Conservation (phyloP, 2,113 vertebrate species). For the Ochotona curzoniae region DNA sequence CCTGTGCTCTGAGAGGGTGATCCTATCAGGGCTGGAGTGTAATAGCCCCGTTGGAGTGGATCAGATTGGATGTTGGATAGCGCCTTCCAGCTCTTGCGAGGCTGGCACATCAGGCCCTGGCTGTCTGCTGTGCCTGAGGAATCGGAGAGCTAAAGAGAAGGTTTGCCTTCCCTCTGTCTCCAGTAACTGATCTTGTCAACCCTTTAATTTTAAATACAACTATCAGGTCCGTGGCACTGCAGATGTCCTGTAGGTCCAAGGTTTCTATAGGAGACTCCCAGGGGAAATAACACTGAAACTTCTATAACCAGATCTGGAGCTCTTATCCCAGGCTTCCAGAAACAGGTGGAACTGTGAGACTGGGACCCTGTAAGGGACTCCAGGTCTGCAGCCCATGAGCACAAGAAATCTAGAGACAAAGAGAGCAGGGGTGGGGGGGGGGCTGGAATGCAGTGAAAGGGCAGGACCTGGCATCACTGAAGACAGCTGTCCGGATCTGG, state of each 20-base stretch:
- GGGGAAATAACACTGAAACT: not conserved
- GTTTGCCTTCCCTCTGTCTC: not conserved
- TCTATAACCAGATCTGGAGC: not conserved
- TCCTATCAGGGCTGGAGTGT: slow-evolving; percentile 60
- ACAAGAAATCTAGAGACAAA: not conserved
- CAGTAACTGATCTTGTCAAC: not conserved
- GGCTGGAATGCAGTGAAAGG: not conserved
- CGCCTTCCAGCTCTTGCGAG: not conserved
- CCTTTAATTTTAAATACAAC: not conserved
- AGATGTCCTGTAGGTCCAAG: not conserved
- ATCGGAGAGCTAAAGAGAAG: not conserved
- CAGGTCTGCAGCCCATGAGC: not conserved
- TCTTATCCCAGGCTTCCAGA: not conserved
- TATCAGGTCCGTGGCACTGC: not conserved
- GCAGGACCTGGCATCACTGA: rapidly evolving
- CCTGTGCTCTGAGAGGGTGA: not conserved
- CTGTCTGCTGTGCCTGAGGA: not conserved
- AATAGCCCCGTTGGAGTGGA: slow-evolving; percentile 61
- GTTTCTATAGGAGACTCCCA: not conserved
- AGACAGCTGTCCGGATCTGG: not conserved
- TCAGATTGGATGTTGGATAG: slow-evolving; percentile 69
- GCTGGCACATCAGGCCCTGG: rapidly evolving
- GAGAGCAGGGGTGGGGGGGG: not conserved
- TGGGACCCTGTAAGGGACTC: not conserved
- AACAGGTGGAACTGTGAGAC: not conserved